Evolutionary conservation across 2,888 invertebrate genomes (phyloP).

Genomic region (Dynastes hyllus): DNA sequence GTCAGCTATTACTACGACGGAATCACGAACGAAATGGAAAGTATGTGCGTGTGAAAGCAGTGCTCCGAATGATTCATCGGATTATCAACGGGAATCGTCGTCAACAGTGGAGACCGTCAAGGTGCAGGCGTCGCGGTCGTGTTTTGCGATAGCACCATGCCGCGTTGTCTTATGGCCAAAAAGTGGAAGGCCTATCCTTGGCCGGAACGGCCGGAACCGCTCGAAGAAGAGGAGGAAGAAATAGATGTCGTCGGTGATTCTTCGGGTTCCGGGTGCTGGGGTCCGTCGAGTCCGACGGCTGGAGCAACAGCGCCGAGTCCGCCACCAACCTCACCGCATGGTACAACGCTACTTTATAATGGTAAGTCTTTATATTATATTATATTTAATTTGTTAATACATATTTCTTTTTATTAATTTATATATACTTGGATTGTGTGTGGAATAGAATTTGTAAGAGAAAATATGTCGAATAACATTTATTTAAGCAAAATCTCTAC

Average conservation of each 20-base stretch:
- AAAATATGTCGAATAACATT: too few species aligned
- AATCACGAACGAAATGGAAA: slow-evolving; percentile 44
- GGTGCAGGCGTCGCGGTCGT: slow-evolving; percentile 70
- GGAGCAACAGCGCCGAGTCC: slow-evolving; percentile 85
- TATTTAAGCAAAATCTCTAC: too few species aligned
- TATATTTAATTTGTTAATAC: not conserved
- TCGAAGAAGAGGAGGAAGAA: slow-evolving; percentile 79
- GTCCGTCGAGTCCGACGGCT: slow-evolving; percentile 83
- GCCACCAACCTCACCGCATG: slow-evolving; percentile 79
- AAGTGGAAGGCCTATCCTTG: slow-evolving; percentile 93
- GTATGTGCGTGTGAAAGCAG: slow-evolving; percentile 51
- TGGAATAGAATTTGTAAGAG: too few species aligned
- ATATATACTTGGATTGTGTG: too few species aligned
- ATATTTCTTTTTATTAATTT: not conserved
- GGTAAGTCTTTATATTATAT: slow-evolving; percentile 74
- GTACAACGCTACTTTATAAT: slow-evolving; percentile 84
- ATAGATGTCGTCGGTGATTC: slow-evolving; percentile 90
- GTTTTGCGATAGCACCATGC: slow-evolving; percentile 83
- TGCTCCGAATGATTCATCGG: slow-evolving; percentile 55
- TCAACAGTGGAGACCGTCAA: slow-evolving; percentile 62
- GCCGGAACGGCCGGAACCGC: slow-evolving; percentile 76
- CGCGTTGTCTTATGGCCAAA: slow-evolving; percentile 96
- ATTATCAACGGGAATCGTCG: slow-evolving; percentile 51
- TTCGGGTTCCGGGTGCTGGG: slow-evolving; percentile 75
- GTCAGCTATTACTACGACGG: slow-evolving; percentile 19